Evolutionary conservation across 2,888 invertebrate species (phyloP), one percentile per base, ranked within the genome.

Genomic region (Graphium colonna): DNA sequence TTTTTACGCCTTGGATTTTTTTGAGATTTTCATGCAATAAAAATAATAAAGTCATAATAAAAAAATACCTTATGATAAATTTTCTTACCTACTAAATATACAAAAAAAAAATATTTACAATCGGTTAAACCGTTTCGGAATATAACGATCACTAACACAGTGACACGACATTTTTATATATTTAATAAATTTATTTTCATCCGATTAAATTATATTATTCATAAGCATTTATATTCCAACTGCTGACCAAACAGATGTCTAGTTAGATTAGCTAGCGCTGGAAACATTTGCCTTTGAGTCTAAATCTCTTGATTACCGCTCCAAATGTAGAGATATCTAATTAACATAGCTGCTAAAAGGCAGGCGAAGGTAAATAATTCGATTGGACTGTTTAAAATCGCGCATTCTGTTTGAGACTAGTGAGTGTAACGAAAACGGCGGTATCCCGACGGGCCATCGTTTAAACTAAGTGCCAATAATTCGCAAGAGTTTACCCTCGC

Each of bases 391-490:
- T 59, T 66, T 58, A 63, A 67, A 67, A 65, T 63, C 59, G 54
- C n/a, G n/a, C 63, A 68, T 69, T 67, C 62, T 63, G 64, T 56
- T 49, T 53, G 61, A 58, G 68, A 73, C 69, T 69, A 75, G 71
- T 66, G 70, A 71, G 66, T 77, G 75, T 74, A 77, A 75, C 76
- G 76, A 76, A 79, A 80, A 73, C 75, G 67, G 57, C 65, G 51
- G 64, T 67, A 67, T 77, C 82, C 75, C 79, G 63, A 52, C 69
- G 76, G 82, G 79, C 79, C 71, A 85, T 83, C 82, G 79, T 77
- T 85, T 83, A 82, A 82, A 81, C 77, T 81, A 83, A 85, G 83
- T 82, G 82, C 75, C 84, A 79, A 83, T 86, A 86, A 86, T 85
- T 85, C 79, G 83, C 78, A 71, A 70, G 83, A 84, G 79, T 82